phyloP scores from a whole-genome alignment of 2,888 invertebrate species.

The Amphimallon solstitiale region DNA sequence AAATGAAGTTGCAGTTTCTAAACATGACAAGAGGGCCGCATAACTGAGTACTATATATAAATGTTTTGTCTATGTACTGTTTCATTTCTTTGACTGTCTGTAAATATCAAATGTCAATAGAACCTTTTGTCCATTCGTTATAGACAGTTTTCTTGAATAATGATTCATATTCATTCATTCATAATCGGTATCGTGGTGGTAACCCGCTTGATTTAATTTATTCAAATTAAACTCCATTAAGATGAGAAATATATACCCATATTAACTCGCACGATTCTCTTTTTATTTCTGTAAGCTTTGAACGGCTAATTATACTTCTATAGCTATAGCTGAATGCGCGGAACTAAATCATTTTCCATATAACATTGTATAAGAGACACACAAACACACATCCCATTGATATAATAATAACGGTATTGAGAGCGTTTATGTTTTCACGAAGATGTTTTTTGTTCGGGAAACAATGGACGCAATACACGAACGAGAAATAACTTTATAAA shows the following conservation, averaged over 20 bases:
- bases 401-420: slow-evolving; percentile 8
- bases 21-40: too few species aligned
- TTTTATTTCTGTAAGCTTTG: background rate
- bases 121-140: too few species aligned
- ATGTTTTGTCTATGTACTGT: too few species aligned
- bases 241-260: background rate
- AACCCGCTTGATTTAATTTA: background rate
- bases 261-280: background rate
- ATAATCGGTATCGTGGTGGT: background rate
- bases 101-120: too few species aligned
- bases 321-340: too few species aligned
- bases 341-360: too few species aligned
- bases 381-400: background rate
- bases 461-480: background rate
- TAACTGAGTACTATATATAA: too few species aligned
- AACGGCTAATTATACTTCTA: background rate
- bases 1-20: too few species aligned
- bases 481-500: slow-evolving; percentile 2
- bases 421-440: slow-evolving; percentile 7
- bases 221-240: background rate
- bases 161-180: slow-evolving; percentile 2
- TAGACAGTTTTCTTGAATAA: background rate
- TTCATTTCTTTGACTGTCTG: too few species aligned
- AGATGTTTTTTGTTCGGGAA: slow-evolving; percentile 1
- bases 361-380: background rate